Base-by-base conservation (phyloP, 2,888 invertebrate species). In the Myathropa florea region DNA sequence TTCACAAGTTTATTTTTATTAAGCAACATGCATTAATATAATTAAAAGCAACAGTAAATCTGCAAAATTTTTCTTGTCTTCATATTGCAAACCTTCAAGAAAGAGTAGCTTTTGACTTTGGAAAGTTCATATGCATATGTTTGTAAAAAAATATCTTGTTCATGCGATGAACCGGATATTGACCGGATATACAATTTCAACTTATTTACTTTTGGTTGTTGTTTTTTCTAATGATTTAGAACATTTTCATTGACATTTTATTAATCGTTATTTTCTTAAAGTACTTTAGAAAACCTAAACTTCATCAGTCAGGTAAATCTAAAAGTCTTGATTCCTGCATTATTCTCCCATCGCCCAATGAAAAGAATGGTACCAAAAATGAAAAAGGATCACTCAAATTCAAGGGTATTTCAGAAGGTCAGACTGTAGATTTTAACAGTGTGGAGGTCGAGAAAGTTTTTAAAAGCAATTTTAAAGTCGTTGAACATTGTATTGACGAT, bases 251-350 rank as follows among this genome's bases (percentile, higher is more conserved):
- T 33, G 18, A 7, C n/a, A 7, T 39, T 39, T 60, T 26, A 12
- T 30, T 30, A 30, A 7, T 21, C 4, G 4, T 53, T 28, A 46
- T 57, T 75, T 24, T 18, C 70, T 81, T 39, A 1, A 23, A 91
- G 89, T 91, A 92, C 71, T 89, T 91, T 1, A 90, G 91, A 0
- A 91, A 92, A 26, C 91, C 92, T 10, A 92, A 92, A 86, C 89
- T 93, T 14, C 90, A 91, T 60, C 91, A 93, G 80, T 91, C 92
- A 12, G 93, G 93, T 0, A 93, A 93, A 91, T 97, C 97, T 0
- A 95, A 96, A 89, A 97, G 97, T 90, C 93, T 97, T 55, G 97
- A 97, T 91, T 97, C 97, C 0, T 96, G 97, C 89, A 97, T 97
- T 91, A 94, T 97, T 89, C 94, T 96, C 63, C 90, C 94, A 9